phyloP scores from a whole-genome alignment of 2,113 vertebrate species.

The Forbesichthys papilliferus region DNA sequence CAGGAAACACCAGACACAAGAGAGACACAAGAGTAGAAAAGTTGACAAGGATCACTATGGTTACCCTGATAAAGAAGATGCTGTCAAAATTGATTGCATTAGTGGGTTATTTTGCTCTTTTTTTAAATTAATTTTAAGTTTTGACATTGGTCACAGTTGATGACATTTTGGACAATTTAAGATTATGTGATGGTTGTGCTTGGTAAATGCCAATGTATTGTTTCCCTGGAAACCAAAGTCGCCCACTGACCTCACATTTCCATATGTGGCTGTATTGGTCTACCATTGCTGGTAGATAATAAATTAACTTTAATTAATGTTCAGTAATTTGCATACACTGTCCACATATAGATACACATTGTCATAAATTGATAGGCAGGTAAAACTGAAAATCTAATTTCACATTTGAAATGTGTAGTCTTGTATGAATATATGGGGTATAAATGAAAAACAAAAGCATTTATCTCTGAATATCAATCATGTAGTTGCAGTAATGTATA shows the following conservation, averaged over 20 bases:
- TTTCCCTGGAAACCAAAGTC: no score
- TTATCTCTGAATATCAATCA: conserved; percentile 40
- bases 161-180: background rate
- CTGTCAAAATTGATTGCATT: background rate
- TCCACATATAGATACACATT: no score
- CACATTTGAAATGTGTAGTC: no score
- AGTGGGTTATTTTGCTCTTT: background rate
- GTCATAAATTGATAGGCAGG: background rate
- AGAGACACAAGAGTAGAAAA: background rate
- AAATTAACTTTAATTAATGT: background rate
- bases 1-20: conserved; percentile 10
- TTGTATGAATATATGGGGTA: background rate
- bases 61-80: background rate
- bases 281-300: background rate
- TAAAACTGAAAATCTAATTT: no score
- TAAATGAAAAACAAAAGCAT: conserved; percentile 13
- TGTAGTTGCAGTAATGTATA: conserved; percentile 43
- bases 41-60: background rate
- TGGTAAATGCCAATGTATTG: no score
- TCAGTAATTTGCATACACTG: background rate
- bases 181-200: no score
- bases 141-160: background rate
- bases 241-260: no score
- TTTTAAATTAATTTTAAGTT: background rate
- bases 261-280: conserved; percentile 1